Evolutionary conservation across 2,888 invertebrate genomes (phyloP), one percentile per base, ranked within the genome.

Genomic region (Andrena praecox): DNA sequence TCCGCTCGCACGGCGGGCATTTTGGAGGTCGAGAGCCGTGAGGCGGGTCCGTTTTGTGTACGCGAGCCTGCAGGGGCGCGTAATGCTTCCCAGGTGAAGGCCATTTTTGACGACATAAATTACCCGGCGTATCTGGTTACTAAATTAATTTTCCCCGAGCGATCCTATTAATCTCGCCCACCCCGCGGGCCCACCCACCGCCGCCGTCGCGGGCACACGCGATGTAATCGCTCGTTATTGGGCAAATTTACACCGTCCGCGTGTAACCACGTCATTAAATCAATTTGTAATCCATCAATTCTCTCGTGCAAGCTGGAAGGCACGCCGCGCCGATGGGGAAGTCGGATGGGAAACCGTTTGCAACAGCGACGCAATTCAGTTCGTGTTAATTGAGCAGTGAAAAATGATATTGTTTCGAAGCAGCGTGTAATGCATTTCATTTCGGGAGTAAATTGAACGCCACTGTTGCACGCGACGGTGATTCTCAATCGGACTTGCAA

Each of bases 11-110:
- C 85, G 76, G 56, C 56, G 68, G 78, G 75, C 69, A 80, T 81
- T 87, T 86, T 77, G 75, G 71, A 80, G 85, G 84, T 82, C 84
- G 79, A 64, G 70, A 12, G n/a, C 24, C 69, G n/a, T 6, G 5
- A 7, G 35, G 24, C 8, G 16, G 27, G n/a, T 10, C 48, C 2
- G 12, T 56, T 31, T 16, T 3, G 29, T n/a, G 16, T 10, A 60
- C 27, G 7, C 56, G 48, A 29, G 77, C 50, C 35, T 33, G 10
- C 27, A 27, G n/a, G 10, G 20, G 59, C 31, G 67, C 10, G 10
- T 35, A 33, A 52, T 52, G 50, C 12, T 62, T 63, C 48, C 35
- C 10, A 8, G 24, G 12, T 27, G 33, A 8, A 16, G 52, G 8
- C 16, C n/a, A 52, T 56, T 74, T 69, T 64, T 48, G 29, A 24